Evolutionary conservation across 2,888 invertebrate species (phyloP).

Genomic region (Heterodera filipjevi): DNA sequence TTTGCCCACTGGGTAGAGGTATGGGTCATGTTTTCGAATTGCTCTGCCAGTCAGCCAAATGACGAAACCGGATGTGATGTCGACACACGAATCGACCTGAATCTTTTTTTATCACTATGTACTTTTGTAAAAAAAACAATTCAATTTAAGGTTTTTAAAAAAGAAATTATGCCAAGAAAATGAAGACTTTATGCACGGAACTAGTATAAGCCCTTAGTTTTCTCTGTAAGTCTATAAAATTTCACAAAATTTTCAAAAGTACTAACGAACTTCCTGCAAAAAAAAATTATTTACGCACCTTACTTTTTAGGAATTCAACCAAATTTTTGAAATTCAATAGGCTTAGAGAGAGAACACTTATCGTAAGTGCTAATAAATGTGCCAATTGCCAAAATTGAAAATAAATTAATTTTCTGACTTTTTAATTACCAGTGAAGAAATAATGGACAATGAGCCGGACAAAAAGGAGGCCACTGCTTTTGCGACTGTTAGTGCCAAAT

Average conservation of each 20-base stretch:
- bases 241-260: too few relatives aligned
- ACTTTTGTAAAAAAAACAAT: not conserved
- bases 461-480: conserved; percentile 67
- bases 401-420: not conserved
- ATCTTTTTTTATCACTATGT: not conserved
- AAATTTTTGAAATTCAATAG: too few relatives aligned
- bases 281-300: too few relatives aligned
- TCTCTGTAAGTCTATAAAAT: too few relatives aligned
- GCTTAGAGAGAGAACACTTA: too few relatives aligned
- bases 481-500: conserved; percentile 65
- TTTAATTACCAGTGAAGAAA: conserved; percentile 66
- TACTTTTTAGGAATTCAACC: too few relatives aligned
- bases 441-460: conserved; percentile 68
- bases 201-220: too few relatives aligned
- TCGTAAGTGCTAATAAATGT: too few relatives aligned
- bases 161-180: not conserved
- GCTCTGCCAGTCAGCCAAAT: conserved; percentile 67
- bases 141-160: not conserved
- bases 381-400: not conserved
- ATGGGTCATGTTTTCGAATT: conserved; percentile 67
- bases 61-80: conserved; percentile 67
- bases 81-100: conserved; percentile 67
- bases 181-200: too few relatives aligned
- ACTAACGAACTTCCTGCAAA: too few relatives aligned
- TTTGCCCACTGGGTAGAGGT: conserved; percentile 68